A percentile compares a stretch with the other conserved stretches of the same genome.
These are phyloP conservation scores for Callyntrura sp. DNA, from an alignment of 2,888 invertebrate species.

Conservation along the genomic window DNA sequence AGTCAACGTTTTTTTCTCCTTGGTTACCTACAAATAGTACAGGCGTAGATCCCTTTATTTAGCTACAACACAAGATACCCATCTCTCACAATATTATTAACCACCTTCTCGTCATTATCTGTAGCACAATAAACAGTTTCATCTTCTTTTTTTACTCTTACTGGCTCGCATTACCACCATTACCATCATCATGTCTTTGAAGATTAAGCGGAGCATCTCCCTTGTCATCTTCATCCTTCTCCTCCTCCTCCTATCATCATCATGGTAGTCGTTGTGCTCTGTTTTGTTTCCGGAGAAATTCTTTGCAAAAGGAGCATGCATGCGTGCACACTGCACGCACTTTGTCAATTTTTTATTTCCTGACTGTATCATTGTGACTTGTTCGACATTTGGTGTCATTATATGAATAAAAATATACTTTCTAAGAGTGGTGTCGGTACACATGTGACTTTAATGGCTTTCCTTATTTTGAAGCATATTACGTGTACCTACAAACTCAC, in stretches of 20 bases:
- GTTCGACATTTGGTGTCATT: conserved; percentile 54
- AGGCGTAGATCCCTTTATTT: conserved; percentile 46
- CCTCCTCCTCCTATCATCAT: neutral
- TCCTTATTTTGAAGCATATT: neutral
- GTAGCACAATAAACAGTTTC: neutral
- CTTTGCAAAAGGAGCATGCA: conserved; percentile 14
- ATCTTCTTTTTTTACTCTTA: neutral
- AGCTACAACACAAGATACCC: neutral
- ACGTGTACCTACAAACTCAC: neutral
- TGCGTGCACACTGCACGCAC: neutral
- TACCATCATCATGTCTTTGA: neutral
- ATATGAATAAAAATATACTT: neutral
- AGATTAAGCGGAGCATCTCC: neutral
- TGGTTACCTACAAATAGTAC: conserved; percentile 2
- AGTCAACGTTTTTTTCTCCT: neutral
- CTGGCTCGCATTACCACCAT: neutral
- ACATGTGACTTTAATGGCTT: neutral
- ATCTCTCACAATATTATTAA: neutral
- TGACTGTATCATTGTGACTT: neutral
- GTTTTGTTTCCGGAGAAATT: conserved; percentile 78
- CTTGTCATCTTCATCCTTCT: conserved; percentile 35
- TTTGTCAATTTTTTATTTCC: conserved; percentile 7
- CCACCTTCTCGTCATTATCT: too few species aligned
- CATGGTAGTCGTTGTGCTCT: conserved; percentile 73
- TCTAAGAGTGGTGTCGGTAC: neutral